Evolutionary conservation across 2,797 vertebrate species (phyloP), one percentile per base, ranked within the genome.

Genomic region (Anguilla megastoma): DNA sequence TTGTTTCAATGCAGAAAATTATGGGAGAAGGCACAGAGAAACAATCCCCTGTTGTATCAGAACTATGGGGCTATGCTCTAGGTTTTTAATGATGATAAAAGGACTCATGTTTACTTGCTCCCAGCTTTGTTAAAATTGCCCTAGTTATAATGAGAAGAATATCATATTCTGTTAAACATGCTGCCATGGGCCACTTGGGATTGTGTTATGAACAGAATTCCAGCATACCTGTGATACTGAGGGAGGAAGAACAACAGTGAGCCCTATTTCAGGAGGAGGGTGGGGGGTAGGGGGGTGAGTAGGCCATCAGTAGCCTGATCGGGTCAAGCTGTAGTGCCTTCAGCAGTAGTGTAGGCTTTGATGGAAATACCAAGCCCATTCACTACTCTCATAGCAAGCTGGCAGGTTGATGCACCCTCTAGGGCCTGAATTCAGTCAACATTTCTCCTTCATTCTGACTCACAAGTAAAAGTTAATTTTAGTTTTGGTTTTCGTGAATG

Each of bases 31-130:
- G n/a, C 41, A 48, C 33, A n/a, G 18, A 85, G 27, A 36, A 66
- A 66, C 18, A 6, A 10, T n/a, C 54, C 83, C 27, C 83, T 48
- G 50, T 56, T 48, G 3, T 27, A 41, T 41, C 85, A 86, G 66
- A 10, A 71, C 58, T 45, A 27, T 41, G 52, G 63, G 56, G 66
- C 85, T 50, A 41, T 24, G 41, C 33, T 27, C 24, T 41, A 7
- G 52, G 58, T 87, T 88, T 92, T 90, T 85, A 90, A 91, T 90
- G 91, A 91, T 90, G 88, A 86, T 87, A 88, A 89, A 82, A 91
- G 90, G 89, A 90, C 90, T 91, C 89, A 90, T 89, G 91, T 90
- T 91, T 90, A 87, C 84, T 88, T 90, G 88, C 87, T 89, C 89
- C 87, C 88, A 80, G 89, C 90, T 48, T 71, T 84, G 52, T 56